Evolutionary conservation across 35 echinoderm and acorn worm genomes (phyloP).

Genomic region (Stichopus chloronotus): DNA sequence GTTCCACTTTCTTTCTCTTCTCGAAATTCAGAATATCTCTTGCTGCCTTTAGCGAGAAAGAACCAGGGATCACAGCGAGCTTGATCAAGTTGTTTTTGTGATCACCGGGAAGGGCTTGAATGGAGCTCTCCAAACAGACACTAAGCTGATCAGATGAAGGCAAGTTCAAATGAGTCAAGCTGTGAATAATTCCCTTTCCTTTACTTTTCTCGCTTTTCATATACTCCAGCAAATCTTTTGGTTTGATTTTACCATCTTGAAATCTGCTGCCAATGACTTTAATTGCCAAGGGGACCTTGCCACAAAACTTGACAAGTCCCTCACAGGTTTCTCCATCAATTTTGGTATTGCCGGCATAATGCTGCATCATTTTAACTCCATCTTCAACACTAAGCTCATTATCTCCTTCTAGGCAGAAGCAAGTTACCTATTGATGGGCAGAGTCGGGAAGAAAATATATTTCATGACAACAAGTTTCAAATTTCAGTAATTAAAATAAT

Average conservation of each 20-base stretch:
- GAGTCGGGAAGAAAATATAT: too few relatives aligned
- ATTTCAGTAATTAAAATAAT: too few relatives aligned
- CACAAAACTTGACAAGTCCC: background rate
- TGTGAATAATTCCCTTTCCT: constrained; percentile 61
- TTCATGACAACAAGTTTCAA: too few relatives aligned
- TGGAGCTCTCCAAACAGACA: constrained; percentile 65
- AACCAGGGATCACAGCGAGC: constrained; percentile 82
- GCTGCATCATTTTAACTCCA: constrained; percentile 78
- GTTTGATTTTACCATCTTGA: constrained; percentile 75
- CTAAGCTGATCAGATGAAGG: constrained; percentile 68
- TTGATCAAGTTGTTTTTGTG: constrained; percentile 73
- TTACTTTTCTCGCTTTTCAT: constrained; percentile 49
- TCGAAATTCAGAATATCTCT: constrained; percentile 73
- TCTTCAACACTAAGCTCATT: constrained; percentile 80
- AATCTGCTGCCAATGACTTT: constrained; percentile 84
- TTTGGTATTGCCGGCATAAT: constrained; percentile 68
- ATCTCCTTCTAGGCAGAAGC: constrained; percentile 75
- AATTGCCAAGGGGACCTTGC: constrained; percentile 60
- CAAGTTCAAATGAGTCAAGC: constrained; percentile 69
- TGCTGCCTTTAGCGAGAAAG: constrained; percentile 89
- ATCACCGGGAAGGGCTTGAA: constrained; percentile 53
- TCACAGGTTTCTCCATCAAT: constrained; percentile 33
- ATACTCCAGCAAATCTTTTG: constrained; percentile 77
- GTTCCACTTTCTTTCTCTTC: constrained; percentile 55
- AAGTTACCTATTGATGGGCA: background rate